Evolutionary conservation across 2,797 vertebrate species (phyloP).

Genomic region (Caiman crocodilus): DNA sequence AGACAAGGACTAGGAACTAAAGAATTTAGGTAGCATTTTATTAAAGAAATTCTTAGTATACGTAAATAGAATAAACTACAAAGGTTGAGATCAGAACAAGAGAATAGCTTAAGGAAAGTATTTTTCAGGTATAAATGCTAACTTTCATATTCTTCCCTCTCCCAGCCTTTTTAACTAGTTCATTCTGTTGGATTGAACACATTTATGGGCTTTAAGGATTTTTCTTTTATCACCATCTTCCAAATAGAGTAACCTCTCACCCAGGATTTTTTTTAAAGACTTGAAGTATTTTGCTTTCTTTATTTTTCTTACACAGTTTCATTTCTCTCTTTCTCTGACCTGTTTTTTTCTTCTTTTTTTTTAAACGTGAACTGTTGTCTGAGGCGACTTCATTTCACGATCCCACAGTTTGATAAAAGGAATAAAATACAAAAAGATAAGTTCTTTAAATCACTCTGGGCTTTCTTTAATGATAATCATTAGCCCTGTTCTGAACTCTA

Average conservation of each 20-base stretch:
- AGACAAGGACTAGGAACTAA: not conserved
- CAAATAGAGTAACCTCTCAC: not conserved
- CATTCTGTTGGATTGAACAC: not conserved
- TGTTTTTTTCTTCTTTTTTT: not conserved
- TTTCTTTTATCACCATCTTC: conserved; percentile 40
- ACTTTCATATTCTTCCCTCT: conserved; percentile 14
- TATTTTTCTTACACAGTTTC: not conserved
- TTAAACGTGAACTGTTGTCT: conserved; percentile 58
- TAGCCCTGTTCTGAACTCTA: conserved; percentile 80
- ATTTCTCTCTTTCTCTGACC: not conserved
- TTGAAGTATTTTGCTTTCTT: conserved; percentile 17
- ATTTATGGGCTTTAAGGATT: not conserved
- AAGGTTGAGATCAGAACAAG: not conserved
- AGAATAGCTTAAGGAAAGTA: not conserved
- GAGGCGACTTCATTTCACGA: conserved; percentile 64
- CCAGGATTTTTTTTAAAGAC: not conserved
- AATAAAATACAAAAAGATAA: conserved; percentile 76
- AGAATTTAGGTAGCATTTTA: not conserved
- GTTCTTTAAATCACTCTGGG: conserved; percentile 71
- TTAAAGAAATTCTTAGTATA: not conserved
- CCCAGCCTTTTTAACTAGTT: not conserved
- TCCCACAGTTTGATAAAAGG: conserved; percentile 72
- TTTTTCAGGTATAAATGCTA: not conserved
- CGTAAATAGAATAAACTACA: not conserved
- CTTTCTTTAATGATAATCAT: conserved; percentile 79